Conservation (phyloP, 37 sponge, comb jelly and placozoan species). For the Chondrosia reniformis region DNA sequence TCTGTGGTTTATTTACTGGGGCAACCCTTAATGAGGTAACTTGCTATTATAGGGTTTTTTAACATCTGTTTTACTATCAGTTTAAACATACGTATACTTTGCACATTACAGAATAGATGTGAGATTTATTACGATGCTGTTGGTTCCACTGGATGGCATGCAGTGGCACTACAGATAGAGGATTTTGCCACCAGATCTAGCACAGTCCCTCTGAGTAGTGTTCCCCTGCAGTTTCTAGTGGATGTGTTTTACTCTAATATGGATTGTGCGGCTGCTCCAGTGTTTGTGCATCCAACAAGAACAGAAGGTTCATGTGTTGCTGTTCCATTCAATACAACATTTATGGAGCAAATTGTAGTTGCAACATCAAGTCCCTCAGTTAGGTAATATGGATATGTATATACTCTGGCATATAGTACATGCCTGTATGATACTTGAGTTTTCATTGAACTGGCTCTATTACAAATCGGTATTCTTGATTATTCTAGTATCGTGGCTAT, state of each 20-base stretch:
- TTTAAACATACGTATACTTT: not conserved
- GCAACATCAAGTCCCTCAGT: conserved; percentile 29
- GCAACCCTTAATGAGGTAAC: too few species aligned
- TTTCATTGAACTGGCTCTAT: too few species aligned
- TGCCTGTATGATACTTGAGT: too few species aligned
- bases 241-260: conserved; percentile 4
- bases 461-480: too few species aligned
- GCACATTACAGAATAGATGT: not conserved
- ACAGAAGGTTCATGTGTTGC: not conserved
- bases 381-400: too few species aligned
- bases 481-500: conserved; percentile 33
- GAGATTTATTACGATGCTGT: not conserved
- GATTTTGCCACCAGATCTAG: conserved; percentile 11
- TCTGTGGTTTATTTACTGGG: conserved; percentile 12
- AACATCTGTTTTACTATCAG: too few species aligned
- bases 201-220: conserved; percentile 36
- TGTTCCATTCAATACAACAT: conserved; percentile 8
- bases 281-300: not conserved
- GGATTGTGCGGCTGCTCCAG: not conserved
- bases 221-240: conserved; percentile 44
- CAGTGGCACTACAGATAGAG: conserved; percentile 39
- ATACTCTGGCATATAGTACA: too few species aligned
- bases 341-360: not conserved
- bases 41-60: too few species aligned
- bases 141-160: conserved; percentile 30